Evolutionary conservation across 2,113 vertebrate genomes (phyloP).

Genomic region (Alectura lathami): DNA sequence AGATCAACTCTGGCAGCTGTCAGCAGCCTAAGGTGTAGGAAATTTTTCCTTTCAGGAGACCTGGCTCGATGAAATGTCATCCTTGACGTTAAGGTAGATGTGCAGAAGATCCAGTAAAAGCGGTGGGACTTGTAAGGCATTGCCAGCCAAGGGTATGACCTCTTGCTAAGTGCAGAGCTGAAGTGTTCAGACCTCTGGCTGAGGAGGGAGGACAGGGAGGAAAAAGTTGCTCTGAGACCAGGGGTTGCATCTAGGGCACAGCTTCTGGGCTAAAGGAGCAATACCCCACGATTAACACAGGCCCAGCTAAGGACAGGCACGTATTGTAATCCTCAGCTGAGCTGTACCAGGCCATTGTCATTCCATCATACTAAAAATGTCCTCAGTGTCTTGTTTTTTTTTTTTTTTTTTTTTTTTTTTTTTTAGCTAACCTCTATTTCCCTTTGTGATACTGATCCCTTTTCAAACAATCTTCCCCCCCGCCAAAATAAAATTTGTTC

Average conservation of each 20-base stretch:
- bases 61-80: conserved; percentile 37
- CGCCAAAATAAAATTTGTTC: conserved; percentile 18
- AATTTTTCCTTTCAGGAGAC: conserved; percentile 32
- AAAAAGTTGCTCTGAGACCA: background rate
- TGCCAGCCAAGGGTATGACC: background rate
- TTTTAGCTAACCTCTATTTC: conserved; percentile 5
- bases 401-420: conserved; percentile 34
- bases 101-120: background rate
- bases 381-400: background rate
- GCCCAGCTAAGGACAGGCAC: background rate
- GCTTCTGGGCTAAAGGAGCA: background rate
- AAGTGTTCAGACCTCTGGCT: background rate
- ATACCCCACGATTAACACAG: background rate
- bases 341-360: background rate
- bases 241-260: background rate
- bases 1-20: conserved; percentile 44
- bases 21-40: conserved; percentile 52
- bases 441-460: conserved; percentile 9
- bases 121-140: background rate
- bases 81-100: conserved; percentile 10
- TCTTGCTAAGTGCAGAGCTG: background rate
- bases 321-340: background rate
- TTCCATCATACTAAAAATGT: background rate
- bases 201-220: background rate
- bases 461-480: background rate